Percentiles rank a stretch among this genome's conserved stretches.
Evolutionary conservation across 2,113 vertebrate genomes (phyloP).

Genomic region (Chloropsis hardwickii): DNA sequence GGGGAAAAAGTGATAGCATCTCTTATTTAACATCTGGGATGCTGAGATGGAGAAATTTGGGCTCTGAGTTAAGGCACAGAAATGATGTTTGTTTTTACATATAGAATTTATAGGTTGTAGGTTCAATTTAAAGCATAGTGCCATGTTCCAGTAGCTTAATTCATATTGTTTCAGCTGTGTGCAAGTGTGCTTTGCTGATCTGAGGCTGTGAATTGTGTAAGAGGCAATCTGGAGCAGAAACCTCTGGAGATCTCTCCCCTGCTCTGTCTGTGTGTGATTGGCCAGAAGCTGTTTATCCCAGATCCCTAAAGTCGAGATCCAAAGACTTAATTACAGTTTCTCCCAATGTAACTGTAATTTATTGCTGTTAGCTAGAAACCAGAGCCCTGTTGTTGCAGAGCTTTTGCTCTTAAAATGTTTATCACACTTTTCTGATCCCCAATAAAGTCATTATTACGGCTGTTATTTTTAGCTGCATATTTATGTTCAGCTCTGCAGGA

Average conservation of each 20-base stretch:
- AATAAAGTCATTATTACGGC: background rate
- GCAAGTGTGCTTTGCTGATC: background rate
- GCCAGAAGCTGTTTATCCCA: slow-evolving; percentile 2
- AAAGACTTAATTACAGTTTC: slow-evolving; percentile 32
- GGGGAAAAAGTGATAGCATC: background rate
- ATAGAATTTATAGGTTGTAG: background rate
- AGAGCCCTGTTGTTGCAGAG: background rate
- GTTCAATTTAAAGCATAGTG: background rate
- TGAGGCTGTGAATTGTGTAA: background rate
- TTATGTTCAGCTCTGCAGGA: background rate
- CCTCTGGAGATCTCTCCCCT: background rate
- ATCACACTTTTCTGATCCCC: background rate
- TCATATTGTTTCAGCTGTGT: background rate
- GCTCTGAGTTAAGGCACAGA: background rate
- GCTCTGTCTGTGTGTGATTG: background rate
- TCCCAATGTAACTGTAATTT: background rate
- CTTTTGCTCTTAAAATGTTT: background rate
- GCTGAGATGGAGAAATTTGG: background rate
- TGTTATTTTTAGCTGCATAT: slow-evolving; percentile 13
- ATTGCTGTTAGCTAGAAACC: background rate
- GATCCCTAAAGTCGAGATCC: background rate
- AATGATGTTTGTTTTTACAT: background rate
- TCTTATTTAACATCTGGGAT: background rate
- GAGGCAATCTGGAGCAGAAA: slow-evolving; percentile 10
- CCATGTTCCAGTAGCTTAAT: background rate